phyloP scores from a whole-genome alignment of 2,888 invertebrate genomes.

The Ectobius pallidus region DNA sequence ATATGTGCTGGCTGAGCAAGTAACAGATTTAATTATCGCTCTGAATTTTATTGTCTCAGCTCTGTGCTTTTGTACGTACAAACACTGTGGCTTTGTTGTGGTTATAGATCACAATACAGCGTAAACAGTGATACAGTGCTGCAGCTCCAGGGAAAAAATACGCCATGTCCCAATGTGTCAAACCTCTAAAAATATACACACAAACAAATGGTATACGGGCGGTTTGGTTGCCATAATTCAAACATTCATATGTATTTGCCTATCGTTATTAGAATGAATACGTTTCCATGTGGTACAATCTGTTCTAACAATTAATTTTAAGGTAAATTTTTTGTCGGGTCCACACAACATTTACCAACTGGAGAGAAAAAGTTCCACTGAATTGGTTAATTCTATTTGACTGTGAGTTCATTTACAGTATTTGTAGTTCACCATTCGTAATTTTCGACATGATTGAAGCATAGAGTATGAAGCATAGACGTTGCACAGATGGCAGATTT shows the following conservation, averaged over 20 bases:
- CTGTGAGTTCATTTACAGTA: no score
- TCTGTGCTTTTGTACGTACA: background rate
- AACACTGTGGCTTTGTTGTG: background rate
- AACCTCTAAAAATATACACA: background rate
- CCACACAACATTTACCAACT: no score
- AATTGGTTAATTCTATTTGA: no score
- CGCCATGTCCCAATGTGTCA: background rate
- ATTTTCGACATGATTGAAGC: no score
- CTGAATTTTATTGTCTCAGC: background rate
- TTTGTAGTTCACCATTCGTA: no score
- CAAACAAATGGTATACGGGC: background rate
- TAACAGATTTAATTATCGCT: background rate
- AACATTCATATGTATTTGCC: background rate
- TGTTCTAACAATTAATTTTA: slow-evolving; percentile 4
- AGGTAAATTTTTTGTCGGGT: no score
- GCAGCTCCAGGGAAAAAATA: background rate
- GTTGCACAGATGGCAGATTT: no score
- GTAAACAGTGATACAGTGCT: background rate
- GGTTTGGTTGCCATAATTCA: background rate
- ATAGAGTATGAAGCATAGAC: no score
- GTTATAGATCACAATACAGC: background rate
- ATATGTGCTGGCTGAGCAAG: background rate
- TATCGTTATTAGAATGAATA: background rate
- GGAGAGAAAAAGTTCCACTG: no score
- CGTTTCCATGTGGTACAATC: background rate